Percentiles rank a stretch among this genome's conserved stretches.
Conservation (phyloP, 1,140 invertebrate species). For the fruit fly (Drosophila melanogaster) region DNA sequence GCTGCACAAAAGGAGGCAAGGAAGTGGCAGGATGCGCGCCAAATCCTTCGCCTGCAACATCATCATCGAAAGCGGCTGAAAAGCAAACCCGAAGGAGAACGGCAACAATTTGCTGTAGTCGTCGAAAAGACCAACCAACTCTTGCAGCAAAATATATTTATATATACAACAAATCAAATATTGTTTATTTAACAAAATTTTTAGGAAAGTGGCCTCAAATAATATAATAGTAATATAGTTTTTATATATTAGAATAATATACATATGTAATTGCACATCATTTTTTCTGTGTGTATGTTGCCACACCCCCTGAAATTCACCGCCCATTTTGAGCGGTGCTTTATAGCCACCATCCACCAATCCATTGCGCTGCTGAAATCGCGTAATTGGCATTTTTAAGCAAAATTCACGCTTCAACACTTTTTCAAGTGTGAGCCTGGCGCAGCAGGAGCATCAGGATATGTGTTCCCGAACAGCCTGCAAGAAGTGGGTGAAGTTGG, state of each 20-base stretch:
- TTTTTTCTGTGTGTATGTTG: conserved; percentile 10
- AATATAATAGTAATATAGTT: no score
- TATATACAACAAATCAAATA: no score
- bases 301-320: conserved; percentile 8
- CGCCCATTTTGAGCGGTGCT: conserved; percentile 8
- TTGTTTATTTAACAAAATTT: no score
- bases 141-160: no score
- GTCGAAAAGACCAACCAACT: background rate
- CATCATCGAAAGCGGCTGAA: conserved; percentile 35
- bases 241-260: background rate
- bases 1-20: conserved; percentile 7
- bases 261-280: rapidly evolving
- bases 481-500: background rate
- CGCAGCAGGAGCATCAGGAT: conserved; percentile 18
- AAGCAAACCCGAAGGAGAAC: conserved; percentile 14
- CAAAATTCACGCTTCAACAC: conserved; percentile 82
- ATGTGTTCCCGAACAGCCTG: conserved; percentile 2
- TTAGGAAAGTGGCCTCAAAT: no score
- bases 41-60: conserved; percentile 59
- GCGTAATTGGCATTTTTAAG: conserved; percentile 83
- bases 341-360: conserved; percentile 3
- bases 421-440: conserved; percentile 67
- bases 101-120: conserved; percentile 52
- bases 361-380: conserved; percentile 63
- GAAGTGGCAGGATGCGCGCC: conserved; percentile 16